A percentile compares a stretch with the other conserved stretches of the same genome.
phyloP scores from a whole-genome alignment of 2,888 invertebrate genomes.

The Nomada lathburiana region DNA sequence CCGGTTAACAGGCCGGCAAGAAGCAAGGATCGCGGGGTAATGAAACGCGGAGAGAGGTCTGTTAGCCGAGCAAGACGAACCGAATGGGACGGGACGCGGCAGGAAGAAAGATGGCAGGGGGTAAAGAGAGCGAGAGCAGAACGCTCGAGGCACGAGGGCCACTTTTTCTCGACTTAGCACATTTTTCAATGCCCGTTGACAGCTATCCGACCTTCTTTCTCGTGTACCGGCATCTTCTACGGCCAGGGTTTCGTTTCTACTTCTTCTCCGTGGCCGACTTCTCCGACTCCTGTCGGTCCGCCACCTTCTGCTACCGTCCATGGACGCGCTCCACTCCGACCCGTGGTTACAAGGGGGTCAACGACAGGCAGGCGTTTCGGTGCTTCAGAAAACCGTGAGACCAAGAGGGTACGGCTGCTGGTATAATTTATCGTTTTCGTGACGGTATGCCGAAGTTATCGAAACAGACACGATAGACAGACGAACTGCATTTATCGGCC shows the following conservation, averaged over 20 bases:
- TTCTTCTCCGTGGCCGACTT: conserved; percentile 52
- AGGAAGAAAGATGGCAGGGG: conserved; percentile 63
- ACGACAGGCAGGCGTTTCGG: conserved; percentile 47
- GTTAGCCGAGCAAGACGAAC: conserved; percentile 43
- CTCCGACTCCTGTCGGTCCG: conserved; percentile 54
- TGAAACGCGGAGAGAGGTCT: conserved; percentile 65
- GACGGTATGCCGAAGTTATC: conserved; percentile 33
- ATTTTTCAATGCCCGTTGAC: conserved; percentile 82
- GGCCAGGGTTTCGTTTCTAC: conserved; percentile 52
- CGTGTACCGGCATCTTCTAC: conserved; percentile 44
- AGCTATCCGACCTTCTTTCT: conserved; percentile 76
- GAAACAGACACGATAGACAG: not conserved
- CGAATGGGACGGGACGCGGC: conserved; percentile 55
- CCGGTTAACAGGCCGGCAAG: conserved; percentile 79
- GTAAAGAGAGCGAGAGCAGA: conserved; percentile 69
- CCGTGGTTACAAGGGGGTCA: conserved; percentile 40
- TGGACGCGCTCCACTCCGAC: conserved; percentile 20
- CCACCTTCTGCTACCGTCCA: conserved; percentile 63
- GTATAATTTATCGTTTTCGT: conserved; percentile 41
- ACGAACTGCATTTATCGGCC: not conserved
- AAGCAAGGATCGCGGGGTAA: conserved; percentile 77
- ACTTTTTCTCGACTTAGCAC: conserved; percentile 81
- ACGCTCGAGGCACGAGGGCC: conserved; percentile 78
- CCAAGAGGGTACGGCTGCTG: conserved; percentile 19
- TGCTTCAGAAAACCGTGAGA: conserved; percentile 68